Conservation (phyloP, 2,113 vertebrate species). For the Corynorhinus townsendii region DNA sequence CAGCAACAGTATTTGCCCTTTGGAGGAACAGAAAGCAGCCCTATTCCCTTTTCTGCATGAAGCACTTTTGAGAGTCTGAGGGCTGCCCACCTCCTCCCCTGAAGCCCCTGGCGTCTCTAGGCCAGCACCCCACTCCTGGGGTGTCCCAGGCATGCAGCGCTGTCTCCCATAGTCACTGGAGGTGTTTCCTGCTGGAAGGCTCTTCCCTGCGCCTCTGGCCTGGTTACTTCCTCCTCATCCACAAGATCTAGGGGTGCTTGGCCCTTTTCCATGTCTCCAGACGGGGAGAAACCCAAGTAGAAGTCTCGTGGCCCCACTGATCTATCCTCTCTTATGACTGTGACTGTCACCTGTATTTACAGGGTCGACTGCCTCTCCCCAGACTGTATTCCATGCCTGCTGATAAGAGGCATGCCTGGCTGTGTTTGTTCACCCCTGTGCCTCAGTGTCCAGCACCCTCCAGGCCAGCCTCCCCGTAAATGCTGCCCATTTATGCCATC, state of each 20-base stretch:
- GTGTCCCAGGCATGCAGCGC: fast-evolving
- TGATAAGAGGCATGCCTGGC: background rate
- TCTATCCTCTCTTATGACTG: background rate
- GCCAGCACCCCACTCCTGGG: background rate
- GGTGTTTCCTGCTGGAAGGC: background rate
- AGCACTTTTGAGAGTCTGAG: background rate
- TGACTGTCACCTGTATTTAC: background rate
- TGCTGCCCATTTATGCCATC: fast-evolving
- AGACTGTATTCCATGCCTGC: background rate
- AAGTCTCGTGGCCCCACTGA: background rate
- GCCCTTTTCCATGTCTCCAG: background rate
- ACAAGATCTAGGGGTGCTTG: fast-evolving
- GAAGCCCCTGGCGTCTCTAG: background rate
- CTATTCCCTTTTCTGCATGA: fast-evolving
- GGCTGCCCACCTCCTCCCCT: background rate
- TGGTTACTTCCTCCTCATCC: background rate
- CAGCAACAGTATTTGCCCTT: background rate
- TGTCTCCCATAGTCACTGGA: background rate
- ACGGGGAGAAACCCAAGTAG: background rate
- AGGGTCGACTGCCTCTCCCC: background rate
- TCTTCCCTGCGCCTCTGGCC: background rate
- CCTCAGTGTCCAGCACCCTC: background rate
- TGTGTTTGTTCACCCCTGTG: fast-evolving
- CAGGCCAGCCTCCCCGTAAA: fast-evolving
- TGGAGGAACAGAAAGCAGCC: background rate